Base-by-base conservation (phyloP, 2,888 invertebrate genomes). In the Rutpela maculata region DNA sequence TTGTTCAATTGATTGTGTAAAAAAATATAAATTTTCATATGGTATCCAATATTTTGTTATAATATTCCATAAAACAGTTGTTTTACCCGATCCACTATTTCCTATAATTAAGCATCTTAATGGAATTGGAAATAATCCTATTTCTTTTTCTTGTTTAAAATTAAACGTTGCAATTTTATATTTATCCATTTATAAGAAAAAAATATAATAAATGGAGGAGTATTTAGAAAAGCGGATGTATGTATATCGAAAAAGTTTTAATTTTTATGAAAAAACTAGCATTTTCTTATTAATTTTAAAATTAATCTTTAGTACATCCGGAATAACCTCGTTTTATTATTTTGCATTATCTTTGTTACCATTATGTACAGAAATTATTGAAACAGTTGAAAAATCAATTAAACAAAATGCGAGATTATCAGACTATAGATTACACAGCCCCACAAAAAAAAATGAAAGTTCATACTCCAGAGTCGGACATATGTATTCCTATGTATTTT, bases 11-110 rank as follows among this genome's bases (percentile, higher is more conserved):
- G 71, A 59, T 60, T 71, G 60, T 17, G 71, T 71, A 60, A 71
- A 59, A 9, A 71, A 15, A 38, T 31, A 26, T 31, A 71, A 71
- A 7, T 31, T 19, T 71, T 60, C 71, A 26, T 26, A 71, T 17
- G 59, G 71, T n/a, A 71, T 18, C 71, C 59, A 71, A 60, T 71
- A 71, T 18, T 71, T 6, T 5, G 60, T 71, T 22, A 71, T 71
- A 60, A 71, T 60, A 56, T 69, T 71, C 60, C 71, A 71, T 71
- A 60, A 60, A 22, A 71, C 60, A 31, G 71, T 71, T 71, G 71
- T 71, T 71, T 62, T 60, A 31, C 71, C 71, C 4, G 71, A 71
- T 12, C 71, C 71, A n/a, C 35, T 60, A 18, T 60, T 26, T 18
- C 71, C 71, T 60, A 71, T 71, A 71, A 71, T 71, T 31, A 71